A percentile compares a stretch with the other conserved stretches of the same genome.
phyloP scores from a whole-genome alignment of 2,888 invertebrate genomes.

The Pachydiplax longipennis region DNA sequence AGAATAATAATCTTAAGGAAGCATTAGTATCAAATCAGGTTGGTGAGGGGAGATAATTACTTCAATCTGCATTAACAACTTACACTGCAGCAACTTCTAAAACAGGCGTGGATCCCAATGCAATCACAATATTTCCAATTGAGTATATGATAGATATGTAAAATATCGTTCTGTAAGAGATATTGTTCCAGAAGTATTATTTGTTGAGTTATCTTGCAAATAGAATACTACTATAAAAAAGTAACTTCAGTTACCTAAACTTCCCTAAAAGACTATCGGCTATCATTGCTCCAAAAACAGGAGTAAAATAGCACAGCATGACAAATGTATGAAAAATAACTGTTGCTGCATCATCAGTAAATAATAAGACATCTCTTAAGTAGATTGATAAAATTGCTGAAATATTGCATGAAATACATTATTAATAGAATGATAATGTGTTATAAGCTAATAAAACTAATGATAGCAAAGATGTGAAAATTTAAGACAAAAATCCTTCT shows the following conservation, averaged over 20 bases:
- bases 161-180: slow-evolving; percentile 75
- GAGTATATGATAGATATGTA: slow-evolving; percentile 89
- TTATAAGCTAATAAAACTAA: background rate
- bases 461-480: background rate
- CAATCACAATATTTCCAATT: slow-evolving; percentile 79
- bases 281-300: slow-evolving; percentile 88
- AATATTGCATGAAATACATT: slow-evolving; percentile 53
- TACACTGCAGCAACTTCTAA: slow-evolving; percentile 67
- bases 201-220: background rate
- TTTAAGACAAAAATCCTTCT: background rate
- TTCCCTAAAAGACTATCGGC: slow-evolving; percentile 93
- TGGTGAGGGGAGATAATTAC: background rate
- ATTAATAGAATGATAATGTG: slow-evolving; percentile 18
- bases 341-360: slow-evolving; percentile 77
- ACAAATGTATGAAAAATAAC: slow-evolving; percentile 89
- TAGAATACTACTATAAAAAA: slow-evolving; percentile 47
- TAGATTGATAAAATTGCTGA: slow-evolving; percentile 93
- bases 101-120: slow-evolving; percentile 70
- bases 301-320: slow-evolving; percentile 89
- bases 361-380: slow-evolving; percentile 78
- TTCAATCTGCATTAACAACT: slow-evolving; percentile 53
- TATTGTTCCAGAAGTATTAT: background rate
- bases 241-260: slow-evolving; percentile 66
- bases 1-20: background rate
- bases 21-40: background rate